Base-by-base conservation (phyloP, 2,113 vertebrate genomes). In the Hyla sarda region DNA sequence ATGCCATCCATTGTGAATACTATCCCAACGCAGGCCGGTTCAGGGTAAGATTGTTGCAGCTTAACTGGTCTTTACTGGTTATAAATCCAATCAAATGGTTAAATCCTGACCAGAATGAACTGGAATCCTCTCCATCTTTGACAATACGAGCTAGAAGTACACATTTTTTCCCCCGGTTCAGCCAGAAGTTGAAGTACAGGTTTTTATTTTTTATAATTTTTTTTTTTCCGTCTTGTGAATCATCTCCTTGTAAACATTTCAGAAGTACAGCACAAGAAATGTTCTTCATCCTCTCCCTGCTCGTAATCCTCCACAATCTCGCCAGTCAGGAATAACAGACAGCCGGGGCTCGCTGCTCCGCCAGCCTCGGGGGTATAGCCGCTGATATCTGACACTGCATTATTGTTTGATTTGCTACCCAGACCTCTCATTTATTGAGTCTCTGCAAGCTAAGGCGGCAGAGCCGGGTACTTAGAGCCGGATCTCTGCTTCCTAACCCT, bases 391-490 rank as follows among this genome's bases (percentile, higher is more conserved):
- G 75, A 54, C 75, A 54, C 48, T 54, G 48, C 30, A n/a, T 56
- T 32, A 77, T 77, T 77, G 75, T 54, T 77, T 77, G 75, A 77
- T 77, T 77, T 77, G 48, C 75, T 77, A 54, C 50, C 32, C 54
- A 34, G 50, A 77, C 75, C 50, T 77, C 75, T 54, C 75, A 56
- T 77, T 54, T 77, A 77, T 77, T 32, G 48, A 54, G 75, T 34
- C 28, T 77, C 3, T 32, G 75, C 19, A 77, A 77, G 75, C 30
- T 11, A 54, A 77, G 75, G 30, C 19, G 8, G 21, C 48, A 56
- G 50, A 54, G 75, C 75, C 10, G 28, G 50, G 16, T 54, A 28
- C 32, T 54, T 54, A 32, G 7, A 77, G 28, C 48, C 11, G 75
- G 74, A 47, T 77, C 41, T 30, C 30, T 30, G 14, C 48, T 54